Percentiles rank a stretch among this genome's conserved stretches.
Conservation (phyloP, 1,140 invertebrate species). For the Arion vulgaris region DNA sequence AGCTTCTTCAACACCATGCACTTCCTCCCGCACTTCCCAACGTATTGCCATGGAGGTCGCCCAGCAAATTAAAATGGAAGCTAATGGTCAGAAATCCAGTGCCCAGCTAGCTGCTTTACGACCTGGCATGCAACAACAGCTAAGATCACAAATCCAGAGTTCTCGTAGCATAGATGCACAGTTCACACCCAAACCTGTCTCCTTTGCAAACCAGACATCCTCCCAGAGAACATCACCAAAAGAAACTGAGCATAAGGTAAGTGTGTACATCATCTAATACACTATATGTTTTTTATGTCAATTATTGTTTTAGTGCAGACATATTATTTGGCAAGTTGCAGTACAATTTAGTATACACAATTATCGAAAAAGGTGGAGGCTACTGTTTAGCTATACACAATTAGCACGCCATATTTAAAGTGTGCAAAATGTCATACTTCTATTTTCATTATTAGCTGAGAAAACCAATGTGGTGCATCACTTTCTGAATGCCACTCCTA, state of each 20-base stretch:
- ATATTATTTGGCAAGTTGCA: too few relatives aligned
- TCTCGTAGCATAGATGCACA: slow-evolving; percentile 37
- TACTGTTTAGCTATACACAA: too few relatives aligned
- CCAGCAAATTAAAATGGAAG: slow-evolving; percentile 38
- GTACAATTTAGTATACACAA: neutral
- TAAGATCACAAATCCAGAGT: slow-evolving; percentile 33
- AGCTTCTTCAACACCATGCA: neutral
- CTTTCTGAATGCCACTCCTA: too few relatives aligned
- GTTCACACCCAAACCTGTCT: neutral
- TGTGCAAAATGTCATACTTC: too few relatives aligned
- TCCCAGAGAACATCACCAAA: neutral
- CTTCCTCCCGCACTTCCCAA: neutral
- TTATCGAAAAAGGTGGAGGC: too few relatives aligned
- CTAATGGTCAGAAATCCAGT: slow-evolving; percentile 34
- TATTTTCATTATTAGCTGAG: too few relatives aligned
- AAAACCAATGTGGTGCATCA: too few relatives aligned
- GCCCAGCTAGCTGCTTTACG: slow-evolving; percentile 22
- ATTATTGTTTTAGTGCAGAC: too few relatives aligned
- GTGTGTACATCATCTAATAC: too few relatives aligned
- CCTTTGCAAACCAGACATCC: neutral
- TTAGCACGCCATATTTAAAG: too few relatives aligned
- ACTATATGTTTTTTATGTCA: too few relatives aligned
- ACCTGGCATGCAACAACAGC: slow-evolving; percentile 34
- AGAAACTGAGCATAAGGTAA: slow-evolving; percentile 22
- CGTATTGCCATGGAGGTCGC: slow-evolving; percentile 38